Evolutionary conservation across 2,797 vertebrate species (phyloP).

Genomic region (Sebastes itinus): DNA sequence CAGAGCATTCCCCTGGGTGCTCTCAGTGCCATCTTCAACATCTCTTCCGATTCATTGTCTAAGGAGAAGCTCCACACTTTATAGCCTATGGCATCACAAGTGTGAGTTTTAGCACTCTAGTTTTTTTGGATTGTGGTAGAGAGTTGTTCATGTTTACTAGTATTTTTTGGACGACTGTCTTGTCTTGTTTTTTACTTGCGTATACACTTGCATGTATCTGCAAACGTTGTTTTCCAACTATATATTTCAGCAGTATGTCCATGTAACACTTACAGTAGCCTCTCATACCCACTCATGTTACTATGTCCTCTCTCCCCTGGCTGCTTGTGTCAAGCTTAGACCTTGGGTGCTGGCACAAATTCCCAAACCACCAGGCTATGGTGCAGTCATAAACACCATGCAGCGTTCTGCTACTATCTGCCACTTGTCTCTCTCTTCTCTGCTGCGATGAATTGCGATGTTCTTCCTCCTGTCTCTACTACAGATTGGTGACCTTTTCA

Average conservation of each 20-base stretch:
- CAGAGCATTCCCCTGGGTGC: too few species aligned
- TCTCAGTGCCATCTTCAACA: too few species aligned
- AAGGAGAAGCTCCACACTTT: not conserved
- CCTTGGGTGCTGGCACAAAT: not conserved
- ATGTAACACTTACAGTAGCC: not conserved
- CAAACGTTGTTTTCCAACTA: not conserved
- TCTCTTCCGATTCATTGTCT: not conserved
- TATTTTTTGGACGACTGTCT: not conserved
- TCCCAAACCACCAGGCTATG: not conserved
- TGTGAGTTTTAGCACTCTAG: not conserved
- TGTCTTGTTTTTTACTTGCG: not conserved
- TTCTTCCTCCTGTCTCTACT: conserved; percentile 6
- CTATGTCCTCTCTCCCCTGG: not conserved
- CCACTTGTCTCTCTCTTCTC: not conserved
- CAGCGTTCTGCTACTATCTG: conserved; percentile 6
- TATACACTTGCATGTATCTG: not conserved
- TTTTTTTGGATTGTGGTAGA: not conserved
- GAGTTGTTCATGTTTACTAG: not conserved
- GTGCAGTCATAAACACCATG: not conserved
- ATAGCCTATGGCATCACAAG: not conserved
- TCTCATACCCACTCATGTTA: not conserved
- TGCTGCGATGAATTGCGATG: conserved; percentile 12
- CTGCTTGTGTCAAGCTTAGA: conserved; percentile 30
- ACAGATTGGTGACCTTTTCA: conserved; percentile 38
- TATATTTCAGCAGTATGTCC: not conserved